A percentile compares a stretch with the other conserved stretches of the same genome.
Evolutionary conservation across 2,797 vertebrate genomes (phyloP).

Genomic region (Siniperca scherzeri): DNA sequence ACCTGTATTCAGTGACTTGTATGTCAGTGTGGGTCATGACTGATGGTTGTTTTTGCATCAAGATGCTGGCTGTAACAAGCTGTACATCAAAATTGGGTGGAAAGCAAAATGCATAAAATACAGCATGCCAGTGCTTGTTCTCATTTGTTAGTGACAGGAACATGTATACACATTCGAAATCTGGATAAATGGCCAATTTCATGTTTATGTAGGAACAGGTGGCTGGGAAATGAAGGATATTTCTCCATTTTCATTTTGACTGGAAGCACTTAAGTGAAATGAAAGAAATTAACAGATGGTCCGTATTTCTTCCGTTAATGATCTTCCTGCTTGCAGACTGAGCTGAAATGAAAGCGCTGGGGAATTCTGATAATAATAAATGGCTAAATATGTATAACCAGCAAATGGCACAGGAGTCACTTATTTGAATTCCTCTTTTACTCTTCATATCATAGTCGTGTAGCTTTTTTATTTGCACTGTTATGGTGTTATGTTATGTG

Average conservation of each 20-base stretch:
- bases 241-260: constrained; percentile 47
- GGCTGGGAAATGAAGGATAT: constrained; percentile 38
- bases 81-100: constrained; percentile 7
- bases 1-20: neutral
- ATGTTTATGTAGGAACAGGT: constrained; percentile 52
- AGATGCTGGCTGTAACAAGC: neutral
- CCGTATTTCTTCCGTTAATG: constrained; percentile 15
- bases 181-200: constrained; percentile 32
- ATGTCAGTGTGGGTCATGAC: constrained; percentile 20
- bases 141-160: constrained; percentile 31
- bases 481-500: too few species aligned
- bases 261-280: constrained; percentile 34
- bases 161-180: neutral
- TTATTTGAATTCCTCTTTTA: neutral
- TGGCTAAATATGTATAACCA: neutral
- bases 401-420: neutral
- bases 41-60: constrained; percentile 34
- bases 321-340: constrained; percentile 19
- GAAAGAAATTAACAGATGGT: constrained; percentile 52
- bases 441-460: neutral
- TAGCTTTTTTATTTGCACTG: too few species aligned
- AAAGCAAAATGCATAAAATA: neutral
- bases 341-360: constrained; percentile 12
- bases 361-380: constrained; percentile 3
- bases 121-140: neutral